A percentile compares a stretch with the other conserved stretches of the same genome.
phyloP scores from a whole-genome alignment of 2,888 invertebrate genomes.

The Diarsia rubi region DNA sequence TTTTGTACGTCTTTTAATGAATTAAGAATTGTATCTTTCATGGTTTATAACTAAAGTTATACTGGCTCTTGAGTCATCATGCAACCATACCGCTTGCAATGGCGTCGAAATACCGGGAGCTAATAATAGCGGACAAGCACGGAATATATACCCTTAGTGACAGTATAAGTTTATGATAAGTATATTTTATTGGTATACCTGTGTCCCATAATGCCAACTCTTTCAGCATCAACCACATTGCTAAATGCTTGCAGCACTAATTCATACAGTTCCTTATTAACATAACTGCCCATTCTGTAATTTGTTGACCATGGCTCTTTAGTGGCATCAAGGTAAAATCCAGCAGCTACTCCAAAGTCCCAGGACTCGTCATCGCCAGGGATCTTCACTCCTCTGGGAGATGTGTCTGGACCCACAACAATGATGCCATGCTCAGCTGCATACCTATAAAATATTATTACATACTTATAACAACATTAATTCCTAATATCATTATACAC shows the following conservation, averaged over 20 bases:
- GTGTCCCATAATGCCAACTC: constrained; percentile 95
- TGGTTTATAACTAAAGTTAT: no score
- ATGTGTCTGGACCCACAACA: constrained; percentile 98
- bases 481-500: neutral
- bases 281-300: constrained; percentile 98
- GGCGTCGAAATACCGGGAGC: no score
- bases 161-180: neutral
- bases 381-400: constrained; percentile 97
- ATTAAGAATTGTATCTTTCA: neutral
- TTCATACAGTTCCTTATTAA: constrained; percentile 96
- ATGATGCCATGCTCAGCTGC: constrained; percentile 96
- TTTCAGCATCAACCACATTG: constrained; percentile 86
- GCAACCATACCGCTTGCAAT: no score
- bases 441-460: constrained; percentile 83
- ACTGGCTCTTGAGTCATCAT: no score
- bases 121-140: no score
- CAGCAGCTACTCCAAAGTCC: constrained; percentile 99
- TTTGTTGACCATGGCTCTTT: constrained; percentile 97
- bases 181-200: constrained; percentile 87
- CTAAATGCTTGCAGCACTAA: constrained; percentile 94
- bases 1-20: neutral
- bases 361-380: constrained; percentile 97
- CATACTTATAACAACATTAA: neutral
- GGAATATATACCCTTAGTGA: no score
- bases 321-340: constrained; percentile 98